A percentile compares a stretch with the other conserved stretches of the same genome.
Evolutionary conservation across 2,113 vertebrate species (phyloP).

Genomic region (Nothobranchius kuhntae): DNA sequence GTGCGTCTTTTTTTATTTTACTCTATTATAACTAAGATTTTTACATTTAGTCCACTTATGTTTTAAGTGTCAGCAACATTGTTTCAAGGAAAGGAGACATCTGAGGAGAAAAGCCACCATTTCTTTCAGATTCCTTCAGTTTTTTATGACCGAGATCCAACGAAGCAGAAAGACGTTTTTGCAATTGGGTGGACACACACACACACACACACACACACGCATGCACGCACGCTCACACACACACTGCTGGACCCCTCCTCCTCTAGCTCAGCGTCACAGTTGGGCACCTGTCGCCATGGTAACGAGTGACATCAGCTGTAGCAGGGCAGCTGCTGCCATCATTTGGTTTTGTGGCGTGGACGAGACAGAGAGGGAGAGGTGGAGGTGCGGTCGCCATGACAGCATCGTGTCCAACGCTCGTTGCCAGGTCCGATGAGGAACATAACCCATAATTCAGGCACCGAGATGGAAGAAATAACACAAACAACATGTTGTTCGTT

Average conservation of each 20-base stretch:
- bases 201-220: background rate
- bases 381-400: conserved; percentile 59
- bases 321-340: conserved; percentile 66
- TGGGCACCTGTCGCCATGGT: conserved; percentile 74
- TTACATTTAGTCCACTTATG: no score
- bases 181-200: background rate
- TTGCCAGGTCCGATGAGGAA: background rate
- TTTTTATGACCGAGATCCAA: no score
- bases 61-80: no score
- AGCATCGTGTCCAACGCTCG: conserved; percentile 36
- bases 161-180: no score
- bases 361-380: conserved; percentile 1
- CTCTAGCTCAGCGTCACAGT: conserved; percentile 60
- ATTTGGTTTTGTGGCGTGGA: conserved; percentile 64
- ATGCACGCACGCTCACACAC: background rate
- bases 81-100: no score
- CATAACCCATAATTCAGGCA: background rate
- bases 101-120: no score
- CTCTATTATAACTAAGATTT: no score
- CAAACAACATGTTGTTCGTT: no score
- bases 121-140: no score
- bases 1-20: no score
- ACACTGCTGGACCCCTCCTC: conserved; percentile 5
- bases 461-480: no score
- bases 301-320: conserved; percentile 80